Conservation (phyloP, 2,113 vertebrate species). For the Megatriorchis doriae region DNA sequence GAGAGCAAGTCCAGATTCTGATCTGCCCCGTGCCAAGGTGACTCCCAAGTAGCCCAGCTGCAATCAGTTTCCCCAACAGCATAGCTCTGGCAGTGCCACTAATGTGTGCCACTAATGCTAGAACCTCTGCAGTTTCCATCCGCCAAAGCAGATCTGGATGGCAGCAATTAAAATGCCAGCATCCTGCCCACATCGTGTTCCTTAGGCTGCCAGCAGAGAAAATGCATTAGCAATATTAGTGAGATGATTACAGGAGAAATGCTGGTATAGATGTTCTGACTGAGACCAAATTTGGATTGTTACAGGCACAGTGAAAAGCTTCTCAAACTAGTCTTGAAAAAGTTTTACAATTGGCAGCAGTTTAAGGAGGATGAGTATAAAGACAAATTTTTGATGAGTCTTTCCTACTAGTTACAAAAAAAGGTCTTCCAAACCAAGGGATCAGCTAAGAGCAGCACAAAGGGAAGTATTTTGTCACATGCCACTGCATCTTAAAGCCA, state of each 20-base stretch:
- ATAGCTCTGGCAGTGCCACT: neutral
- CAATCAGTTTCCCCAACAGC: neutral
- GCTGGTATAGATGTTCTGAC: neutral
- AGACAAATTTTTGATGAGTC: neutral
- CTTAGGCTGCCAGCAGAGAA: neutral
- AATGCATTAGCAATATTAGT: accelerated
- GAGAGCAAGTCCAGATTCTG: neutral
- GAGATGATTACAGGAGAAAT: neutral
- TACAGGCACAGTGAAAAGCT: neutral
- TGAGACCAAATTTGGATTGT: neutral
- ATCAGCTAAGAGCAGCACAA: neutral
- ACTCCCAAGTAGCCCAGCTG: neutral
- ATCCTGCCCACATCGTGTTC: neutral
- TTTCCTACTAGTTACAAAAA: neutral
- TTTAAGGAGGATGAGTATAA: neutral
- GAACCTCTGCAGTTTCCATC: neutral
- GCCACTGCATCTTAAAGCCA: neutral
- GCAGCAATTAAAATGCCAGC: neutral
- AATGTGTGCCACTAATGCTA: neutral
- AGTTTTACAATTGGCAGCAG: neutral
- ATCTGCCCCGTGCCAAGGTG: neutral
- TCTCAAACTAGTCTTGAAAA: neutral
- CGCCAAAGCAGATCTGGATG: neutral
- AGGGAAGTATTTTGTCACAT: neutral
- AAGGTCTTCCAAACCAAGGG: neutral